Percentiles rank a stretch among this genome's conserved stretches.
phyloP scores from a whole-genome alignment of 1,140 invertebrate species.

The Temnothorax longispinosus region DNA sequence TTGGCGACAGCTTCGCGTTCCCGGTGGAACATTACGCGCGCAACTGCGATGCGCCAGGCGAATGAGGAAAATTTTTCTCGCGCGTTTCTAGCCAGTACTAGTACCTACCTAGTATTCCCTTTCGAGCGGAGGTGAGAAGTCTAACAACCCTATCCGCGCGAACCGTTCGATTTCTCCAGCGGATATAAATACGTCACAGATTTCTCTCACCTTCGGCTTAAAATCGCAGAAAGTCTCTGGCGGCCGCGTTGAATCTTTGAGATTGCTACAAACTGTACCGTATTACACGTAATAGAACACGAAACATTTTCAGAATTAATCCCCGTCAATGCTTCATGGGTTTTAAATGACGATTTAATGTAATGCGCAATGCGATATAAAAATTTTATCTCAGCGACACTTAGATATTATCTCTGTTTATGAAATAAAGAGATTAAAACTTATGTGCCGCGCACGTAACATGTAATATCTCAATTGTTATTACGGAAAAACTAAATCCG shows the following conservation, averaged over 20 bases:
- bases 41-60: background rate
- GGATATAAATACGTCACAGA: constrained; percentile 12
- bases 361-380: background rate
- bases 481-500: background rate
- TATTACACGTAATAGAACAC: background rate
- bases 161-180: background rate
- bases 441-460: background rate
- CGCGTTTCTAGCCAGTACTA: background rate
- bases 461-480: background rate
- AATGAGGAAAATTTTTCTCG: constrained; percentile 20
- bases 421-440: constrained; percentile 7
- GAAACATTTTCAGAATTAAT: constrained; percentile 29
- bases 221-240: constrained; percentile 1
- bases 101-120: background rate
- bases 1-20: constrained; percentile 19
- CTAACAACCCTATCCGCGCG: background rate
- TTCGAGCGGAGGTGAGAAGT: background rate
- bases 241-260: constrained; percentile 26
- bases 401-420: background rate
- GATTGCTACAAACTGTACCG: background rate
- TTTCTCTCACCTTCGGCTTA: background rate
- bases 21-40: constrained; percentile 37
- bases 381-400: background rate
- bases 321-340: background rate
- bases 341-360: constrained; percentile 11